Conservation (phyloP, 2,113 vertebrate genomes). For the Lontra canadensis region DNA sequence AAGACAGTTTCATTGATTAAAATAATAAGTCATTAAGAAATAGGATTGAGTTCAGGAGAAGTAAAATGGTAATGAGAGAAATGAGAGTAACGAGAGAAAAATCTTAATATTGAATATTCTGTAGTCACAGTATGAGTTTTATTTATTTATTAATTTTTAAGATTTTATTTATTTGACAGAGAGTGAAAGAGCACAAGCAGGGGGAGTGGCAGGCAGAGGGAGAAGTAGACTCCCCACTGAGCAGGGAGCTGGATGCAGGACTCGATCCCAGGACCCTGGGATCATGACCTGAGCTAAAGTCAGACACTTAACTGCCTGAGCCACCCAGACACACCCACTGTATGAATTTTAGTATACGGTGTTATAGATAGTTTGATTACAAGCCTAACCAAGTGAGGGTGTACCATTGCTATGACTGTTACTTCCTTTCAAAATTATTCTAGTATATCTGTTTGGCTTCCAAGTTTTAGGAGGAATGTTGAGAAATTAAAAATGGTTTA, state of each 20-base stretch:
- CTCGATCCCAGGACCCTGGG: background rate
- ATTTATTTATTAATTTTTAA: background rate
- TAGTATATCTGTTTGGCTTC: background rate
- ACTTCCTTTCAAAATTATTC: background rate
- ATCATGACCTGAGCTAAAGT: background rate
- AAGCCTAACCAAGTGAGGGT: background rate
- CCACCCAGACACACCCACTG: background rate
- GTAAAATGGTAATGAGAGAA: background rate
- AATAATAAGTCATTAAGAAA: background rate
- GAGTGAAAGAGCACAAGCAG: background rate
- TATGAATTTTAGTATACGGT: background rate
- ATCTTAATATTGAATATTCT: background rate
- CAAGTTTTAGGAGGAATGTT: slow-evolving; percentile 4
- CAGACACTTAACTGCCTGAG: background rate
- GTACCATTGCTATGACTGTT: background rate
- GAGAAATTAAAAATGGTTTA: background rate
- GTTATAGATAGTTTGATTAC: background rate
- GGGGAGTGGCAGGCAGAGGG: background rate
- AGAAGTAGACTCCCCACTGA: background rate
- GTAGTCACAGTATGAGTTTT: background rate
- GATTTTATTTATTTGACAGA: background rate
- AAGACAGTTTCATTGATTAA: background rate
- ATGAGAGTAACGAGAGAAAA: background rate
- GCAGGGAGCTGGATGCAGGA: too few species aligned
- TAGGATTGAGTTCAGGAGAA: background rate